Base-by-base conservation (phyloP, 2,797 vertebrate genomes). In the Pseudochaenichthys georgianus region DNA sequence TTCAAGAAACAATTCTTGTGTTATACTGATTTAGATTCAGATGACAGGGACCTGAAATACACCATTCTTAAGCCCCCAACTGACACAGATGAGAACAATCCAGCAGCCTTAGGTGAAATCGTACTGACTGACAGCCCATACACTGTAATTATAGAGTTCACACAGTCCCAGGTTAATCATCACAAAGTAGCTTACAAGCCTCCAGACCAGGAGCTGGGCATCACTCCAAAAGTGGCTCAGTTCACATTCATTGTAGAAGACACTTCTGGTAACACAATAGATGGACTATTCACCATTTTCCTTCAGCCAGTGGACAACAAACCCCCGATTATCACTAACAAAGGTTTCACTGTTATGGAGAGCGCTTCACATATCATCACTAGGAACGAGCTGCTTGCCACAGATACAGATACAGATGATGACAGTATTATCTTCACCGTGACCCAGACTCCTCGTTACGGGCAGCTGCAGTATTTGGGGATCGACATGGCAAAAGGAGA, bases 161-260 rank as follows among this genome's bases (percentile, higher is more conserved):
- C 96, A 52, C 96, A 97, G 92, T 96, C 95, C 60, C 96, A 97
- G 79, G 87, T 97, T 72, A 97, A 97, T 87, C 95, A 97, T 83
- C 96, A 96, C 86, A 97, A 97, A 90, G 93, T 97, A 65, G 94
- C 96, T 12, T 97, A 96, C 88, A 95, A 86, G 76, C 96, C 96
- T 43, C 96, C 95, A 2, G 91, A 95, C 83, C 96, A 95, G 84
- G 96, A 96, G 78, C 86, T 96, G 50, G 96, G 96, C 54, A 96
- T 97, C 77, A 93, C 92, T 60, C 95, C 95, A 19, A 92, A 94
- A 87, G 95, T 97, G 50, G 94, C 95, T 85, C 96, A 97, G 80
- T 97, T 98, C 81, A 95, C 94, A 17, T 97, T 96, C 59, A 90
- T 78, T 66, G 96, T 97, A 16, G 96, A 96, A 75, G 97, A 97